phyloP scores from a whole-genome alignment of 1,140 invertebrate species.

The Bombus superbus region DNA sequence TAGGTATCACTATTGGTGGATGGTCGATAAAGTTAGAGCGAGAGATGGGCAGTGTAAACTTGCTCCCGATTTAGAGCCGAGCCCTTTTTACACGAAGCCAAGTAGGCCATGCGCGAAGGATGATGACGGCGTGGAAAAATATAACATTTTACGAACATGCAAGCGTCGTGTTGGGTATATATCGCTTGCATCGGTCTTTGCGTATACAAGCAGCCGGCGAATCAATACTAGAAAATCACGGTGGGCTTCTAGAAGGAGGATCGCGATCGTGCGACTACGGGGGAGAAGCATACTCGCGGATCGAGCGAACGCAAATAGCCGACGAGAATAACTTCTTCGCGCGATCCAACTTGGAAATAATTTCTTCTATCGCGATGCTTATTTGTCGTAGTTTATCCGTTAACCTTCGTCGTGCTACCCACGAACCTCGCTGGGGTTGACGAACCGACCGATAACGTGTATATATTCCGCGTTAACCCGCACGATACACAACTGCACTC shows the following conservation, averaged over 20 bases:
- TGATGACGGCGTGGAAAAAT: conserved; percentile 64
- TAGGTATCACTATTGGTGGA: conserved; percentile 57
- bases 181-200: conserved; percentile 44
- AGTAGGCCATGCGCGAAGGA: conserved; percentile 68
- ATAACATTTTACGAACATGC: conserved; percentile 63
- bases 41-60: conserved; percentile 66
- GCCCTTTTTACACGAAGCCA: conserved; percentile 70
- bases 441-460: not conserved
- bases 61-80: conserved; percentile 70
- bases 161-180: conserved; percentile 18
- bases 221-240: conserved; percentile 61
- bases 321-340: not conserved
- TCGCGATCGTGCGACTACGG: conserved; percentile 29
- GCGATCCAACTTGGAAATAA: conserved; percentile 16
- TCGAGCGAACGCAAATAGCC: conserved; percentile 3
- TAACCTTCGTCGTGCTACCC: not conserved
- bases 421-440: conserved; percentile 1
- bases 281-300: not conserved
- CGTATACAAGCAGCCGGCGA: conserved; percentile 35
- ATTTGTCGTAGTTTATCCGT: not conserved
- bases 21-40: conserved; percentile 63
- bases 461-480: no score
- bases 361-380: not conserved
- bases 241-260: conserved; percentile 28
- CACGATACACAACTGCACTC: not conserved